Evolutionary conservation across 2,113 vertebrate species (phyloP).

Genomic region (Corythaixoides concolor): DNA sequence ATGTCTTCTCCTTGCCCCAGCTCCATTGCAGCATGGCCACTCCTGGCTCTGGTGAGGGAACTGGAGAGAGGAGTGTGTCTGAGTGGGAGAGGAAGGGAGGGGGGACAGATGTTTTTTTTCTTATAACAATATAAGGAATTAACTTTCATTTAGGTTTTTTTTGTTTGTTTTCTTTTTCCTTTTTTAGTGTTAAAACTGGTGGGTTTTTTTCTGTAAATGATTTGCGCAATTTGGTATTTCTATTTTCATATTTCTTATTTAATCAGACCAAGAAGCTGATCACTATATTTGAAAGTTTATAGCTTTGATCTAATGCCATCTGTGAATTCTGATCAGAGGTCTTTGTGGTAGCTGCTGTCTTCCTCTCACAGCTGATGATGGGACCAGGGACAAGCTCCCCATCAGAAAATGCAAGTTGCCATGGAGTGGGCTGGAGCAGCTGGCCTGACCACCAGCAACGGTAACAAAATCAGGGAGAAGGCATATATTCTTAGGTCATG

Average conservation of each 20-base stretch:
- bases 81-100: neutral
- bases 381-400: neutral
- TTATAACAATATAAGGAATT: neutral
- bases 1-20: neutral
- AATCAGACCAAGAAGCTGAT: neutral
- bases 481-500: neutral
- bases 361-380: neutral
- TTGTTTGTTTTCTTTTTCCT: neutral
- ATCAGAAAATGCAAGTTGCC: neutral
- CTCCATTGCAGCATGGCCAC: neutral
- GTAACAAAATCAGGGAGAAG: neutral
- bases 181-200: neutral
- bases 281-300: neutral
- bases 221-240: neutral
- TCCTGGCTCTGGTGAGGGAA: neutral
- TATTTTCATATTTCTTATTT: neutral
- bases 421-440: neutral
- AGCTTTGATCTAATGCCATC: neutral
- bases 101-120: neutral
- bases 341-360: neutral
- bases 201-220: fast-evolving
- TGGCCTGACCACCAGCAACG: neutral
- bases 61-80: neutral
- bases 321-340: neutral
- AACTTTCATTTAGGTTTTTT: neutral